Evolutionary conservation across 2,113 vertebrate species (phyloP), one percentile per base, ranked within the genome.

Genomic region (Collichthys lucidus): DNA sequence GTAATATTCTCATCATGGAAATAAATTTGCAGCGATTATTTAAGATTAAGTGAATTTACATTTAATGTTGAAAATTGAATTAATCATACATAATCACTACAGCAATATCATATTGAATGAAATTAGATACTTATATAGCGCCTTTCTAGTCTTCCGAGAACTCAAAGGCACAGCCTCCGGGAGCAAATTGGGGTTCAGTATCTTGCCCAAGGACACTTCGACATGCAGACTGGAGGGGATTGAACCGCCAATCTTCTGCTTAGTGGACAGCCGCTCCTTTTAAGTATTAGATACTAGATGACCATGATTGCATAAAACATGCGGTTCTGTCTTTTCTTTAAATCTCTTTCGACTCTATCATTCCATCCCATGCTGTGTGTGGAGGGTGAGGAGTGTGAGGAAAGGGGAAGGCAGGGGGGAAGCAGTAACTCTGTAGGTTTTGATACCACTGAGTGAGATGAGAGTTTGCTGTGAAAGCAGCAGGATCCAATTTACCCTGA

Each of bases 401-500:
- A 4, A 46, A 24, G 40, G 20, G 56, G 53, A 26, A 20, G 26
- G 24, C 5, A 31, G 20, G 55, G 47, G 12, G 49, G 6, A 55
- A 35, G 57, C 65, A 64, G 77, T 66, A 79, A 75, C 50, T 44
- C n/a, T 47, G 70, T 71, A 44, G 66, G 50, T 22, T 29, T 52
- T 52, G 71, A 74, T 46, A 17, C 57, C 0, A 3, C 72, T 53
- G 80, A 71, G 74, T 57, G 76, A 49, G 63, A 55, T 75, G 77
- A 82, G 49, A 76, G 56, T 80, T 82, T 74, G 35, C 82, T 81
- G 84, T 86, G 82, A 85, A 84, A 83, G 79, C 89, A 87, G 85
- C 59, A 49, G 84, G 87, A 89, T 89, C 84, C 69, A 79, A 79
- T 90, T 91, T 59, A 79, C 77, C 78, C 80, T 35, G 72, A 89